A percentile compares a stretch with the other conserved stretches of the same genome.
Conservation (phyloP, 1,140 invertebrate genomes). For the Lepidotrigona ventralis region DNA sequence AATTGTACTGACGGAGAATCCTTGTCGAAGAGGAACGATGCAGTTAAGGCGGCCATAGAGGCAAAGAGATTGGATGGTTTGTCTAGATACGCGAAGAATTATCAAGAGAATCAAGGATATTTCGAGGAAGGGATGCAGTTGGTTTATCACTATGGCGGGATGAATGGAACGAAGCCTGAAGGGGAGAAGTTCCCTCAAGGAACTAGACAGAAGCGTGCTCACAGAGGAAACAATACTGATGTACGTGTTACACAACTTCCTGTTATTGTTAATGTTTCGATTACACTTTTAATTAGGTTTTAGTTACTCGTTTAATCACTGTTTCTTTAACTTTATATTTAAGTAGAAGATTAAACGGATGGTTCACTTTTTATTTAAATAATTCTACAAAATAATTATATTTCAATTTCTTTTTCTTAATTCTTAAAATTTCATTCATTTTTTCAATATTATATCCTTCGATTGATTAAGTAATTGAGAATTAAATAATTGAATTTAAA, state of each 20-base stretch:
- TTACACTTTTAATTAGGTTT: not conserved
- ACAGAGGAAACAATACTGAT: constrained; percentile 66
- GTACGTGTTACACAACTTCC: constrained; percentile 52
- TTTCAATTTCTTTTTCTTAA: too few relatives aligned
- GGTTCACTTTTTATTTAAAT: too few relatives aligned
- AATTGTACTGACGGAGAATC: constrained; percentile 77
- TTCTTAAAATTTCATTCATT: too few relatives aligned
- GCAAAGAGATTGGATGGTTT: constrained; percentile 70
- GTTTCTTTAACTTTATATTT: too few relatives aligned
- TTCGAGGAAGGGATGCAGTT: constrained; percentile 77
- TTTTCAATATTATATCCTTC: too few relatives aligned
- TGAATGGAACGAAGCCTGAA: constrained; percentile 49
- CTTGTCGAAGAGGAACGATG: constrained; percentile 73
- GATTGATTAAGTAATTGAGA: too few relatives aligned
- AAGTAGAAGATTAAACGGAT: too few relatives aligned
- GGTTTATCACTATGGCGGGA: constrained; percentile 75
- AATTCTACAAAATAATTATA: too few relatives aligned
- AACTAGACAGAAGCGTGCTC: constrained; percentile 71
- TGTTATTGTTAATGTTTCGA: not conserved
- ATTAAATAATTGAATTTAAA: too few relatives aligned
- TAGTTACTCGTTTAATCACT: too few relatives aligned
- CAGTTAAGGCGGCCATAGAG: constrained; percentile 63
- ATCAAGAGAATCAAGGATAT: constrained; percentile 76
- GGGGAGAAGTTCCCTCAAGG: constrained; percentile 47
- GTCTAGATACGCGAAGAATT: constrained; percentile 73